phyloP scores from a whole-genome alignment of 2,888 invertebrate genomes.

The Caenorhabditis sp. region DNA sequence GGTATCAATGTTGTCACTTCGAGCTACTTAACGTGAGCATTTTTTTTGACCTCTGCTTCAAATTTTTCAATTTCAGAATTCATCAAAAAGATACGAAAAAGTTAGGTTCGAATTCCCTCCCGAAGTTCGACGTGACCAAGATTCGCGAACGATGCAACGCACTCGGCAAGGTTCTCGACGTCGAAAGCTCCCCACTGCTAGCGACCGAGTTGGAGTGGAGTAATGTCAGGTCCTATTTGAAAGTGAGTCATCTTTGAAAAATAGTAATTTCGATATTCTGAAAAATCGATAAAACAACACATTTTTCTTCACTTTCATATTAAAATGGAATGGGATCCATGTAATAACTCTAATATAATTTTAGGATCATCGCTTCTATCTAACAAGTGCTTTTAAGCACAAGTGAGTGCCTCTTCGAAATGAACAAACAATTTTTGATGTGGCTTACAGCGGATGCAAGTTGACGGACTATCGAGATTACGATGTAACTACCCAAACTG shows the following conservation, averaged over 20 bases:
- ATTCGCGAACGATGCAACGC: neutral
- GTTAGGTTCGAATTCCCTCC: too few relatives aligned
- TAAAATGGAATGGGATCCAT: too few relatives aligned
- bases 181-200: slow-evolving; percentile 14
- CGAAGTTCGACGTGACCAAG: neutral
- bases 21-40: slow-evolving; percentile 25
- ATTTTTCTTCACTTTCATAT: too few relatives aligned
- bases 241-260: too few relatives aligned
- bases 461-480: neutral
- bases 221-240: neutral
- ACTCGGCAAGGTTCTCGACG: slow-evolving; percentile 20
- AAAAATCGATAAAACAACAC: too few relatives aligned
- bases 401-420: neutral
- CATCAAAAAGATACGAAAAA: too few relatives aligned
- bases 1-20: slow-evolving; percentile 16
- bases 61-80: too few relatives aligned
- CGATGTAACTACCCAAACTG: neutral
- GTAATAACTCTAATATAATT: too few relatives aligned
- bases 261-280: too few relatives aligned
- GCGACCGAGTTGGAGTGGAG: slow-evolving; percentile 14
- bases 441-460: slow-evolving; percentile 13
- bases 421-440: neutral
- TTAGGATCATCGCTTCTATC: slow-evolving; percentile 26
- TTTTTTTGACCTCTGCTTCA: neutral
- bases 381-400: slow-evolving; percentile 24